Conservation (phyloP, 30 jellyfish, hydroid and myxozoan genomes). For the Aurelia sp. region DNA sequence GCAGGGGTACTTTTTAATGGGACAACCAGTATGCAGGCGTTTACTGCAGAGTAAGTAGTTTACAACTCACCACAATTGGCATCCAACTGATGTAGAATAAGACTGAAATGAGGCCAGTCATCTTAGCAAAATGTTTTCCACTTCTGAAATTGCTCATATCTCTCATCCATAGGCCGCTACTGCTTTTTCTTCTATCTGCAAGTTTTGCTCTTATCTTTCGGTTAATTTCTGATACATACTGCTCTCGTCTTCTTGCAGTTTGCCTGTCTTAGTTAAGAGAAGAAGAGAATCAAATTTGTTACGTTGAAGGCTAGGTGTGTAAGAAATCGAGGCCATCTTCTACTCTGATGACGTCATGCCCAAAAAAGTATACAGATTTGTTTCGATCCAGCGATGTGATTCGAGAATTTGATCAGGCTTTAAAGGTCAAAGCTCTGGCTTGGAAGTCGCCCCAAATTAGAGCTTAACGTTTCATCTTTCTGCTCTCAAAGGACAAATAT, state of each 20-base stretch:
- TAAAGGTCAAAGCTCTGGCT: no score
- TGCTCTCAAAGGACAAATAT: no score
- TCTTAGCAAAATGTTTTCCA: slow-evolving; percentile 50
- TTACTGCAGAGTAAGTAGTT: background rate
- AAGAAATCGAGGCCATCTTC: no score
- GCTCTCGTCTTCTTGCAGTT: slow-evolving; percentile 17
- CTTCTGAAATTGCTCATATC: slow-evolving; percentile 38
- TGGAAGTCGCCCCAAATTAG: no score
- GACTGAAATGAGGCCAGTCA: slow-evolving; percentile 55
- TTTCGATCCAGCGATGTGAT: no score
- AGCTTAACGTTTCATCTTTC: no score
- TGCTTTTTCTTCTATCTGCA: slow-evolving; percentile 65
- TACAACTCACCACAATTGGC: slow-evolving; percentile 76
- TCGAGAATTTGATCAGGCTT: no score
- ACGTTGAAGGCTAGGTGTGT: background rate
- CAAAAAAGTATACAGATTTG: no score
- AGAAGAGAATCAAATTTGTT: no score
- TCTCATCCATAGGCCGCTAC: slow-evolving; percentile 56
- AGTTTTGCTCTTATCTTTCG: background rate
- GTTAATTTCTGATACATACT: background rate
- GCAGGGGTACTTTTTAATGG: no score
- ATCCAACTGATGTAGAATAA: slow-evolving; percentile 73
- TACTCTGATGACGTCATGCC: no score
- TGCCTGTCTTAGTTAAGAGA: slow-evolving; percentile 2
- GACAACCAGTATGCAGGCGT: no score